Evolutionary conservation across 2,797 vertebrate genomes (phyloP), one percentile per base, ranked within the genome.

Genomic region (Chelidonichthys spinosus): DNA sequence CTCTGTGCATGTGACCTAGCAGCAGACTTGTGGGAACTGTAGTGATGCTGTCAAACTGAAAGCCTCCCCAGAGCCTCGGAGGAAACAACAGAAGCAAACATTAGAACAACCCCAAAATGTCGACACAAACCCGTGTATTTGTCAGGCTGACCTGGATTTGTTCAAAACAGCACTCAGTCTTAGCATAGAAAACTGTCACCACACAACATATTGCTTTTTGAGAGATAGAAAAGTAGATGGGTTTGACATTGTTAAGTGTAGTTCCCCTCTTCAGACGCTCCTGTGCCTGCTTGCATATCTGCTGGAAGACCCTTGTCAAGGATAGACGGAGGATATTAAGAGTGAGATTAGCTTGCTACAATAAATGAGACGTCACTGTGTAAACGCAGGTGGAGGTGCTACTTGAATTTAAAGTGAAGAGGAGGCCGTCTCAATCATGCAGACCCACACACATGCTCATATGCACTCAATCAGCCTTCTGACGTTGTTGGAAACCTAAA

Each of bases 91-190:
- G 77, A 80, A 71, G 79, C 87, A 92, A 93, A 93, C 90, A 92
- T 92, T 87, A 86, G 77, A 93, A 92, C 88, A 89, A 90, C 89
- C 89, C 79, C 83, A 84, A 83, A 91, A 92, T 92, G 90, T 92
- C 81, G 74, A 88, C 91, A 87, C 83, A 89, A 85, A 91, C 83
- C 71, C 46, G 47, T 88, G 86, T 93, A 87, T 94, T 93, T 93
- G 92, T 93, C 89, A 90, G 90, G 85, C 85, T 93, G 93, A 93
- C 93, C 90, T 92, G 87, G 89, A 92, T 94, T 92, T 81, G 84
- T 88, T 91, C 85, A 88, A 85, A 90, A 89, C 86, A 84, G 84
- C 76, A 76, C 82, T 84, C 81, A 72, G 85, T 87, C 84, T 87
- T 64, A 79, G 70, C 82, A 72, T 54, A 13, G 76, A 81, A 81